Evolutionary conservation across 2,797 vertebrate genomes (phyloP).

Genomic region (Epinephelus awoara): DNA sequence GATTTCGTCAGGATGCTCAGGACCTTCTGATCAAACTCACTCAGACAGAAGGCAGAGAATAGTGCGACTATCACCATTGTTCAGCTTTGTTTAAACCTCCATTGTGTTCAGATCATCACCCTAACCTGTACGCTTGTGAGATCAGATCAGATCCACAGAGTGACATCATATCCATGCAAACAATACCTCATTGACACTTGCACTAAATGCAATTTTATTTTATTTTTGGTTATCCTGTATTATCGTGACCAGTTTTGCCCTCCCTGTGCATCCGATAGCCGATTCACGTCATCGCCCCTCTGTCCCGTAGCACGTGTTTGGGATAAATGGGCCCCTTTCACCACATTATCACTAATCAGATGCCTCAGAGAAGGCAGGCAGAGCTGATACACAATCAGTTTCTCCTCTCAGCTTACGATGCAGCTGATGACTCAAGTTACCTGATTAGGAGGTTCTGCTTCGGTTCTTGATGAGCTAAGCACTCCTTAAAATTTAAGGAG

Average conservation of each 20-base stretch:
- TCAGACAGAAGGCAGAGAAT: constrained; percentile 35
- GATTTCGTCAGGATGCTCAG: constrained; percentile 30
- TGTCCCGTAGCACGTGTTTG: constrained; percentile 15
- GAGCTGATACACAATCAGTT: constrained; percentile 15
- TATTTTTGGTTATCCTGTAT: constrained; percentile 7
- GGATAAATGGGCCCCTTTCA: constrained; percentile 36
- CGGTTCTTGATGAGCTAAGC: constrained; percentile 1
- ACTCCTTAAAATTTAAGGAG: constrained; percentile 2
- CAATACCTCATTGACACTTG: constrained; percentile 23
- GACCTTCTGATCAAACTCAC: constrained; percentile 38
- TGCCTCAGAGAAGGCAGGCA: constrained; percentile 10
- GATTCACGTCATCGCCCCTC: constrained; percentile 21
- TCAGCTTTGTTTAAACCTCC: constrained; percentile 8
- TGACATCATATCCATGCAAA: constrained; percentile 25
- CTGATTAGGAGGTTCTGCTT: constrained; percentile 10
- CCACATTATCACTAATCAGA: constrained; percentile 41
- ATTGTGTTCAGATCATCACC: neutral
- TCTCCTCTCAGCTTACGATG: constrained; percentile 30
- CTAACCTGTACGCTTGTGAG: neutral
- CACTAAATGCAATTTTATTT: constrained; percentile 27
- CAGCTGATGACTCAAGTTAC: constrained; percentile 28
- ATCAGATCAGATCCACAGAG: neutral
- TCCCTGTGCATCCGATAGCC: constrained; percentile 25
- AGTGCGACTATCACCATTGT: neutral
- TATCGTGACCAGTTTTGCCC: neutral